Evolutionary conservation across 2,113 vertebrate species (phyloP).

Genomic region (Pachycephala philippinensis): DNA sequence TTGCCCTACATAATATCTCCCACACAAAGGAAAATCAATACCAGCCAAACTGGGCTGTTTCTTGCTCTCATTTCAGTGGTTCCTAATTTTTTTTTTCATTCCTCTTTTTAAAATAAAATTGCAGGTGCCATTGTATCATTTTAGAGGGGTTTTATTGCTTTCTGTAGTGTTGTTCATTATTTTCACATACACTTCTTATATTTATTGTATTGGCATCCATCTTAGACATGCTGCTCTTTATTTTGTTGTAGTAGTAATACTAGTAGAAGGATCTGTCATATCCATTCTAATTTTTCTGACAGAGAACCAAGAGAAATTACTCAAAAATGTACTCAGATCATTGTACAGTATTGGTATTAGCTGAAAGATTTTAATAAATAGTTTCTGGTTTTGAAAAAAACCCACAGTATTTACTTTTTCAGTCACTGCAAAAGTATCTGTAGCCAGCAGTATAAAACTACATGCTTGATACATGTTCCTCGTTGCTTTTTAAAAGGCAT

Average conservation of each 20-base stretch:
- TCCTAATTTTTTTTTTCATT: background rate
- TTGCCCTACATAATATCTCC: background rate
- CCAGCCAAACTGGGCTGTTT: background rate
- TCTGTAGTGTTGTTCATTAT: background rate
- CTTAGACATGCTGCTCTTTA: background rate
- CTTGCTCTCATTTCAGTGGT: background rate
- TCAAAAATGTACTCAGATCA: background rate
- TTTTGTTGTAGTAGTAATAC: background rate
- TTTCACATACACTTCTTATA: background rate
- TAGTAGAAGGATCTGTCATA: background rate
- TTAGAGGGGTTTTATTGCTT: background rate
- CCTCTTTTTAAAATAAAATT: background rate
- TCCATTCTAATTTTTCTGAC: background rate
- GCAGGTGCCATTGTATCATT: background rate
- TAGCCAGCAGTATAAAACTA: background rate
- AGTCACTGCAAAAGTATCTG: background rate
- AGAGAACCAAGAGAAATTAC: background rate
- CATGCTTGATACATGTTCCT: background rate
- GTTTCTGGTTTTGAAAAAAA: background rate
- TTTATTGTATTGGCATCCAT: background rate
- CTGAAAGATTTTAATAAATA: background rate
- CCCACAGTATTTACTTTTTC: background rate
- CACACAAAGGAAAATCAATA: background rate
- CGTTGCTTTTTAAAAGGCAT: background rate
- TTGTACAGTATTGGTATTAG: background rate